Evolutionary conservation across 2,113 vertebrate species (phyloP).

Genomic region (Natator depressus): DNA sequence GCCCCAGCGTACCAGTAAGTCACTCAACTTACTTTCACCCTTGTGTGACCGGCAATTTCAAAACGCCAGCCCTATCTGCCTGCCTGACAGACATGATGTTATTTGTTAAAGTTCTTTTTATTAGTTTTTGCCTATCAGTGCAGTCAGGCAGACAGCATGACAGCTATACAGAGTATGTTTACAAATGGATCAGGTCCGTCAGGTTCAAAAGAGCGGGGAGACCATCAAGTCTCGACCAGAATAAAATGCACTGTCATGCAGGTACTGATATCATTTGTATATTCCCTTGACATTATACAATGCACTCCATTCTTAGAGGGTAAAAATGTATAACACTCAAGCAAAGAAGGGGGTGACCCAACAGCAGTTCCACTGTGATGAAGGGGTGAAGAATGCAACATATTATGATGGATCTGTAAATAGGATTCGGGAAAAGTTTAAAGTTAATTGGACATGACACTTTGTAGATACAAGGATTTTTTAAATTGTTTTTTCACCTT

Average conservation of each 20-base stretch:
- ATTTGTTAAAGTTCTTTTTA: neutral
- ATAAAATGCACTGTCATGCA: neutral
- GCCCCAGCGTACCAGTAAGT: too few species aligned
- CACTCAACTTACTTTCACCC: too few species aligned
- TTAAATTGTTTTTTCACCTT: neutral
- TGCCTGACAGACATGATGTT: neutral
- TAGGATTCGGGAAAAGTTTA: neutral
- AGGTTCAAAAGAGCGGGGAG: neutral
- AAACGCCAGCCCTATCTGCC: neutral
- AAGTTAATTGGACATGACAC: neutral
- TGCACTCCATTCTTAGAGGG: neutral
- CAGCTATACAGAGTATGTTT: neutral
- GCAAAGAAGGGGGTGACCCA: accelerated
- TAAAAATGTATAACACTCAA: neutral
- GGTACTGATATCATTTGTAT: neutral
- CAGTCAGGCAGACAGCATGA: too few species aligned
- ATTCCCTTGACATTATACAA: neutral
- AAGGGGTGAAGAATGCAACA: neutral
- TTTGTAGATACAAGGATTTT: neutral
- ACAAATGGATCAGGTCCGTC: neutral
- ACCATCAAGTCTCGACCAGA: neutral
- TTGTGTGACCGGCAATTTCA: neutral
- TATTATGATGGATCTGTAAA: neutral
- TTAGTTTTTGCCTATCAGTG: neutral
- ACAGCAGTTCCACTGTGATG: neutral